phyloP scores from a whole-genome alignment of 2,797 vertebrate genomes.

The Iguana delicatissima region DNA sequence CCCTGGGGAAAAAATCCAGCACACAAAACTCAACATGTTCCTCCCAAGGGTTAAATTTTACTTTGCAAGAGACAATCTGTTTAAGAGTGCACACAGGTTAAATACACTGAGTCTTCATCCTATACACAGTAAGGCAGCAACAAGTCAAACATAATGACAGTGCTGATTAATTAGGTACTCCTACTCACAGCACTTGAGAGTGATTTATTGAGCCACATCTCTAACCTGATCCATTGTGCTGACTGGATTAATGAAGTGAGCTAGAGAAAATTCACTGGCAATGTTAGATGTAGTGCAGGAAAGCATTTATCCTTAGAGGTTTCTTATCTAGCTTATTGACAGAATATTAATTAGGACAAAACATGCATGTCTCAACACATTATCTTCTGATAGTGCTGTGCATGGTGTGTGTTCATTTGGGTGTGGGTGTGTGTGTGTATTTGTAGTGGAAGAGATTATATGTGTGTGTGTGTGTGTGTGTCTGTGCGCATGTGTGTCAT shows the following conservation, averaged over 20 bases:
- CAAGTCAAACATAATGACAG: conserved; percentile 90
- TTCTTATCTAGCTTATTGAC: conserved; percentile 85
- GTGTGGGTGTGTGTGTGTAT: background rate
- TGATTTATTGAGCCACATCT: conserved; percentile 87
- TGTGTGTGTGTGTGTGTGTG: background rate
- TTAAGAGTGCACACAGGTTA: conserved; percentile 82
- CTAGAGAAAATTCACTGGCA: conserved; percentile 82
- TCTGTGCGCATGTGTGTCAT: conserved; percentile 63
- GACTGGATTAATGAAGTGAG: conserved; percentile 87
- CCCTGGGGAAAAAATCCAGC: background rate
- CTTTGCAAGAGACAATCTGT: conserved; percentile 75
- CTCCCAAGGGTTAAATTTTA: conserved; percentile 79
- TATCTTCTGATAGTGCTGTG: conserved; percentile 79
- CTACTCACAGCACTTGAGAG: conserved; percentile 84
- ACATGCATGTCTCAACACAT: conserved; percentile 81
- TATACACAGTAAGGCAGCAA: conserved; percentile 85
- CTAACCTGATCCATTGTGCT: conserved; percentile 85
- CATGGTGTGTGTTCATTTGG: background rate
- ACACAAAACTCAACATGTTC: conserved; percentile 51
- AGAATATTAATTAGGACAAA: conserved; percentile 87
- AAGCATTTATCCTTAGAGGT: conserved; percentile 83
- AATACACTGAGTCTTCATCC: conserved; percentile 84
- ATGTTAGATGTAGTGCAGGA: conserved; percentile 77
- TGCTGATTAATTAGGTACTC: conserved; percentile 88
- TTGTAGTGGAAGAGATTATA: background rate